Evolutionary conservation across 2,797 vertebrate genomes (phyloP), one percentile per base, ranked within the genome.

Genomic region (Lepilemur septentrionalis): DNA sequence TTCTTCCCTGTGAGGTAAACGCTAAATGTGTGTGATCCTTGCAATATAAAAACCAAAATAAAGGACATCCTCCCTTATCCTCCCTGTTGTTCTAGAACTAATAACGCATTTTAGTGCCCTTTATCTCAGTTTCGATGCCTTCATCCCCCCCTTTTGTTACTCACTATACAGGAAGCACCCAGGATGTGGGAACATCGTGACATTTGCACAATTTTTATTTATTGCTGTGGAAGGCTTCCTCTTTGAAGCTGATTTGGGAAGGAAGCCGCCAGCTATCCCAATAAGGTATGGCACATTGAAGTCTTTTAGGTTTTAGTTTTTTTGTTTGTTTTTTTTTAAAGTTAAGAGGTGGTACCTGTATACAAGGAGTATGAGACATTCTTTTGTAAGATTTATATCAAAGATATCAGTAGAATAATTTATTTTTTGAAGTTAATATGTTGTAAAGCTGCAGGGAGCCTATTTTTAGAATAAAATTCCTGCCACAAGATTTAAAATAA

Each of bases 101-200:
- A 1, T 59, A 32, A 41, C 55, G 67, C 17, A 6, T 35, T 30
- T 88, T 25, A 0, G 13, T 43, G 76, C 15, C 17, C 5, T 57
- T 22, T 28, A 2, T 0, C 7, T 65, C 63, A 14, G 5, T 65
- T 12, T 76, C 92, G 69, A 2, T 0, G 9, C 22, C 28, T 89
- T 72, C 59, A 32, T 23, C 15, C 65, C 0, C 0, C 15, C 35
- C 75, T 13, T 82, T 14, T 93, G 46, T 84, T 76, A 4, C 88
- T 92, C 14, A 0, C 25, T 25, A 63, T 75, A 8, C 98, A 99
- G 99, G 98, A 98, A 99, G 46, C 99, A 99, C 96, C 99, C 99
- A 98, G 99, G 99, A 99, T 99, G 99, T 48, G 99, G 99, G 88
- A 99, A 99, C 98, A 99, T 99, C 1, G 99, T 99, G 87, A 99